Conservation (phyloP, 2,888 invertebrate species). For the Trissoscelio sp. region DNA sequence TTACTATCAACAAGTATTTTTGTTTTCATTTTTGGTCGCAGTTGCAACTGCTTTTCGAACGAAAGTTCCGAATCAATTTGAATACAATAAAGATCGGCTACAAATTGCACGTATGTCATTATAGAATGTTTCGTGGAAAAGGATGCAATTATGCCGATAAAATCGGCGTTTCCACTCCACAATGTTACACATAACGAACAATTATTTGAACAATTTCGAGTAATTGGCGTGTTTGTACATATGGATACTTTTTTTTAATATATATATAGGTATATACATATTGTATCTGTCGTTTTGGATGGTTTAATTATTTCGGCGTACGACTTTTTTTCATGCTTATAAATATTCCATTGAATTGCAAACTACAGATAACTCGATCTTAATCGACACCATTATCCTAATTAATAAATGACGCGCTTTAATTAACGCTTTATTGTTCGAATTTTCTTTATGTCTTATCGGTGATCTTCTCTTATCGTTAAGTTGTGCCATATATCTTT, state of each 20-base stretch:
- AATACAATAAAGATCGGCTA: conserved; percentile 60
- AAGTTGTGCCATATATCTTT: background rate
- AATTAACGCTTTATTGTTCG: conserved; percentile 2
- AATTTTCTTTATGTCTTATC: background rate
- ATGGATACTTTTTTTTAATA: too few species aligned
- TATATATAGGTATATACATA: background rate
- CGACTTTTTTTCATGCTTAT: background rate
- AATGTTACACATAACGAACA: conserved; percentile 54
- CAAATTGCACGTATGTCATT: conserved; percentile 60
- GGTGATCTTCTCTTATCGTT: background rate
- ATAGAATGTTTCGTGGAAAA: conserved; percentile 54
- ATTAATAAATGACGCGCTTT: background rate
- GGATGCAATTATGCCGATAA: conserved; percentile 57
- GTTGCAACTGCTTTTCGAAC: conserved; percentile 15
- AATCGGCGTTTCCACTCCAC: conserved; percentile 41
- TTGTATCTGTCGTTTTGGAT: conserved; percentile 11
- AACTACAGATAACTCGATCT: conserved; percentile 14
- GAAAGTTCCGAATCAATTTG: conserved; percentile 50
- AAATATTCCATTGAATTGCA: conserved; percentile 13
- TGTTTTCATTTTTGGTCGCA: too few species aligned
- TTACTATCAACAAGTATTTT: too few species aligned
- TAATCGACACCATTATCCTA: background rate
- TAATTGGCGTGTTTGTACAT: conserved; percentile 22
- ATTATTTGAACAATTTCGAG: conserved; percentile 48
- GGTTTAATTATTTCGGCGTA: conserved; percentile 21